Evolutionary conservation across 2,113 vertebrate species (phyloP).

Genomic region (Cranoglanis bouderius): DNA sequence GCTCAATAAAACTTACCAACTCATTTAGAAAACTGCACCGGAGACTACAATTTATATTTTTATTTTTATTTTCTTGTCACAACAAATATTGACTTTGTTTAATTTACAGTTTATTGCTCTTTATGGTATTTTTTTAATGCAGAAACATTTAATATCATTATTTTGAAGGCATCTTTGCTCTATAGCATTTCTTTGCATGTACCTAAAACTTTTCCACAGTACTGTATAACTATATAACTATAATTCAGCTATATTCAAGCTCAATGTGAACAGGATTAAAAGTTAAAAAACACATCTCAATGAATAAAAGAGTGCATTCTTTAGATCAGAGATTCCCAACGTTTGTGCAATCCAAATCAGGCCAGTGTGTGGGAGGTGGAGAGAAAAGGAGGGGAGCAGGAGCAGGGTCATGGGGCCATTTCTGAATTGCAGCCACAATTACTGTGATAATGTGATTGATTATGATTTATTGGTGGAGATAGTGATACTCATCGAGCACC

Average conservation of each 20-base stretch:
- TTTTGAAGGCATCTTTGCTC: too few relatives aligned
- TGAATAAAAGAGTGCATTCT: not conserved
- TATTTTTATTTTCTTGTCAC: too few relatives aligned
- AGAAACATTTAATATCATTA: too few relatives aligned
- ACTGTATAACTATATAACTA: too few relatives aligned
- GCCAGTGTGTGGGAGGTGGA: not conserved
- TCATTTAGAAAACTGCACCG: too few relatives aligned
- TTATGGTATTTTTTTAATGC: too few relatives aligned
- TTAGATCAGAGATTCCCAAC: not conserved
- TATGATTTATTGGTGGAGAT: not conserved
- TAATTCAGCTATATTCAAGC: not conserved
- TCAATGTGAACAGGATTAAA: not conserved
- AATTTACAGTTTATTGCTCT: too few relatives aligned
- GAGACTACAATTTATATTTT: too few relatives aligned
- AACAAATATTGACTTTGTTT: too few relatives aligned
- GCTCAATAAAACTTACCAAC: too few relatives aligned
- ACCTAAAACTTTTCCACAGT: too few relatives aligned
- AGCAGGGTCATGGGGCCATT: conserved; percentile 3
- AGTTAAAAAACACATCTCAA: not conserved
- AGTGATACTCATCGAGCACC: not conserved
- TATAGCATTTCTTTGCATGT: too few relatives aligned
- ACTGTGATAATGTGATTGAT: conserved; percentile 12
- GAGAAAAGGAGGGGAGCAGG: not conserved
- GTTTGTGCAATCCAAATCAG: not conserved
- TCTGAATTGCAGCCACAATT: not conserved